Evolutionary conservation across 2,888 invertebrate species (phyloP).

Genomic region (Leptinotarsa juncta): DNA sequence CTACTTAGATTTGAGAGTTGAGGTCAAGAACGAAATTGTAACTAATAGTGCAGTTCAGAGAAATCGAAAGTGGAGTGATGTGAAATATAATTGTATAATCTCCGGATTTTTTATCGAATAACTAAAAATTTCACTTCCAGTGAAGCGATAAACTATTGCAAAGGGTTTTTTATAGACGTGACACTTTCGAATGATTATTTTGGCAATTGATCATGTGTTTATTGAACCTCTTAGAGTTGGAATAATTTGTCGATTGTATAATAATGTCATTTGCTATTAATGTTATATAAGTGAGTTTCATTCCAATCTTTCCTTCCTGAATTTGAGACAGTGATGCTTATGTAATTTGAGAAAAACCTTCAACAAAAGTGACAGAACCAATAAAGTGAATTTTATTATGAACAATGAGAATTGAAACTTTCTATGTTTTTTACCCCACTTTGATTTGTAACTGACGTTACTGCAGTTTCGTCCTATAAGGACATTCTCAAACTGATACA

Average conservation of each 20-base stretch:
- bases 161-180: neutral
- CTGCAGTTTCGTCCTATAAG: too few species aligned
- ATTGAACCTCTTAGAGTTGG: neutral
- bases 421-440: too few species aligned
- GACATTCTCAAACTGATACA: too few species aligned
- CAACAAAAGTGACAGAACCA: too few species aligned
- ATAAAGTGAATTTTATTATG: too few species aligned
- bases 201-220: neutral
- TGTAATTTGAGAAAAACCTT: too few species aligned
- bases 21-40: constrained; percentile 37
- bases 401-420: too few species aligned
- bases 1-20: constrained; percentile 26
- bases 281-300: too few species aligned
- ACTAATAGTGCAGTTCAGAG: constrained; percentile 31
- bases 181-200: neutral
- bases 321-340: too few species aligned
- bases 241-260: neutral
- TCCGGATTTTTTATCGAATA: constrained; percentile 13
- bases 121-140: neutral
- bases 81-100: constrained; percentile 32
- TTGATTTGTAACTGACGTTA: too few species aligned
- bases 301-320: too few species aligned
- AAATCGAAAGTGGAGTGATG: constrained; percentile 38
- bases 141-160: neutral
- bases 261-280: neutral